A percentile compares a stretch with the other conserved stretches of the same genome.
These are phyloP conservation scores for Aphis craccivora DNA, from an alignment of 1,140 invertebrate genomes.

Conservation along the genomic window DNA sequence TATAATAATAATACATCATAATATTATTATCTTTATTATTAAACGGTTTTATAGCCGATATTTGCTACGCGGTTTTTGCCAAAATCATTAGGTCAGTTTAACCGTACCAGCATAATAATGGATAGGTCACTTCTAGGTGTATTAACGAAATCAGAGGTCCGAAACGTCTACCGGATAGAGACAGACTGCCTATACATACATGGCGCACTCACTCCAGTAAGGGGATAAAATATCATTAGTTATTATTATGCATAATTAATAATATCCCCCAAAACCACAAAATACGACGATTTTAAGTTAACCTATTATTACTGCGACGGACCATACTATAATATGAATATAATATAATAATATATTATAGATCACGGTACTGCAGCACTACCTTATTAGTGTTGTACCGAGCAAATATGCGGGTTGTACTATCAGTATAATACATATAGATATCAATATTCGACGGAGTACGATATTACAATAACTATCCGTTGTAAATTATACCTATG, in stretches of 20 bases:
- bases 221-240: no score
- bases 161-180: no score
- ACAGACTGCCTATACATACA: no score
- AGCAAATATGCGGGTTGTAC: background rate
- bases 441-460: background rate
- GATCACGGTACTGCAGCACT: background rate
- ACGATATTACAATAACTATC: background rate
- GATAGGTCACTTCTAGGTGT: no score
- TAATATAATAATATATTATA: no score
- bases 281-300: background rate
- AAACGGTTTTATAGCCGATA: background rate
- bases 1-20: background rate
- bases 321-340: no score
- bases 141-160: no score
- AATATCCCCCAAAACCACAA: no score
- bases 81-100: background rate
- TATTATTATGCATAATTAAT: no score
- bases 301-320: background rate
- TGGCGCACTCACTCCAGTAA: no score
- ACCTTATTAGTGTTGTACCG: background rate
- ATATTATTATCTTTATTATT: background rate
- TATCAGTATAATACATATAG: background rate
- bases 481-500: no score
- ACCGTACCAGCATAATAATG: no score
- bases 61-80: background rate